Conservation (phyloP, 2,797 vertebrate genomes). For the Syngnathus acus region DNA sequence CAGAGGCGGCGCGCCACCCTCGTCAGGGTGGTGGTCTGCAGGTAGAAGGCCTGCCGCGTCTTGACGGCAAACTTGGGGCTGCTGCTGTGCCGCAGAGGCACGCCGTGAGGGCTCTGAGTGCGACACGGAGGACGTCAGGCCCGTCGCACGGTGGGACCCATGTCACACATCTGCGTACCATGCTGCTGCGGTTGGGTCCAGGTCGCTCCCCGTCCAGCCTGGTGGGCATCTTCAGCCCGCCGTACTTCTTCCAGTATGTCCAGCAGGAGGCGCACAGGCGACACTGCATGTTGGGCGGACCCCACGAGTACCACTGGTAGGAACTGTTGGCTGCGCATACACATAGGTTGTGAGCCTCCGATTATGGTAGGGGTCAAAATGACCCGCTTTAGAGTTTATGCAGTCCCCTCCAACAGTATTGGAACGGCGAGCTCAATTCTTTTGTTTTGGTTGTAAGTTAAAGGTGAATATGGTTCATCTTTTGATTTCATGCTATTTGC, state of each 20-base stretch:
- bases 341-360: constrained; percentile 2
- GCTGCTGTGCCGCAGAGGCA: constrained; percentile 82
- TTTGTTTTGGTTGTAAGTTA: too few relatives aligned
- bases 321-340: constrained; percentile 84
- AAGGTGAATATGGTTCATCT: too few relatives aligned
- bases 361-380: not conserved
- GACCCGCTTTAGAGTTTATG: too few relatives aligned
- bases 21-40: constrained; percentile 86
- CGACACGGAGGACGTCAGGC: not conserved
- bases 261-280: constrained; percentile 94
- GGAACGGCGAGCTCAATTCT: too few relatives aligned
- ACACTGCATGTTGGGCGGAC: constrained; percentile 98
- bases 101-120: constrained; percentile 83
- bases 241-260: constrained; percentile 99
- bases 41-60: constrained; percentile 93
- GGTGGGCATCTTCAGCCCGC: constrained; percentile 97
- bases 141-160: not conserved
- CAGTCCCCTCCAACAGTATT: too few relatives aligned
- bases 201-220: constrained; percentile 92
- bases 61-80: constrained; percentile 98
- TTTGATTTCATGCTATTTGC: too few relatives aligned
- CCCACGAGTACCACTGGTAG: constrained; percentile 99
- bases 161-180: constrained; percentile 60
- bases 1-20: constrained; percentile 84
- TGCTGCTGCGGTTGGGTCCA: constrained; percentile 89